These are phyloP conservation scores for Bubo bubo DNA, from an alignment of 2,113 vertebrate species.

Conservation along the genomic window DNA sequence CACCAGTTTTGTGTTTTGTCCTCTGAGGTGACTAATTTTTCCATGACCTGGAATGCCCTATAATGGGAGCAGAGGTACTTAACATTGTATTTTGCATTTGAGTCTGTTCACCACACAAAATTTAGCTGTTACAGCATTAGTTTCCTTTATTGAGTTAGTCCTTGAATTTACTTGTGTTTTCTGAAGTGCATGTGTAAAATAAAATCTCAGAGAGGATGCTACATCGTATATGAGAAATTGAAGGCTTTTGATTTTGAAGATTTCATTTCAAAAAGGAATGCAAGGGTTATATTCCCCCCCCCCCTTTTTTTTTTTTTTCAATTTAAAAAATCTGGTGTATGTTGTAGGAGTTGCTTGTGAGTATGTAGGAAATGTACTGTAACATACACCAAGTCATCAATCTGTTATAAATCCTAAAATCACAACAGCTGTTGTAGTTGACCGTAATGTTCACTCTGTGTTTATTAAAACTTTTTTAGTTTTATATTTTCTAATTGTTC, in stretches of 20 bases:
- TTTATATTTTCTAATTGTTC: not conserved
- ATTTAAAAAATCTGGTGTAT: not conserved
- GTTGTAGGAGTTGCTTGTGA: not conserved
- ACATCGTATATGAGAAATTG: not conserved
- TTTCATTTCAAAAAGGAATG: not conserved
- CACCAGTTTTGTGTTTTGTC: not conserved
- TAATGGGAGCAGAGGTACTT: not conserved
- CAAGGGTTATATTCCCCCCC: not conserved
- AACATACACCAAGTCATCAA: not conserved
- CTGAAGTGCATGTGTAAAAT: not conserved
- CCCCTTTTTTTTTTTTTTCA: not conserved
- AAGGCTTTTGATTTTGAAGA: not conserved
- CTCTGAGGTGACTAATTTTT: not conserved
- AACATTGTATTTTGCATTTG: not conserved
- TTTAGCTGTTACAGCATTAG: not conserved
- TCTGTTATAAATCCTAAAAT: constrained; percentile 7
- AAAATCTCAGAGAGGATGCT: not conserved
- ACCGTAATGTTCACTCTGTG: not conserved
- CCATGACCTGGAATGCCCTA: not conserved
- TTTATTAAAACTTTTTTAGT: not conserved
- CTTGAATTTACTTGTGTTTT: not conserved
- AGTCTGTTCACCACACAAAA: not conserved
- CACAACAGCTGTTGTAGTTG: not conserved
- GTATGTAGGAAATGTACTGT: not conserved
- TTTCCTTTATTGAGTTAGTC: not conserved